Evolutionary conservation across 2,888 invertebrate species (phyloP), one percentile per base, ranked within the genome.

Genomic region (Drosophila silvestris): DNA sequence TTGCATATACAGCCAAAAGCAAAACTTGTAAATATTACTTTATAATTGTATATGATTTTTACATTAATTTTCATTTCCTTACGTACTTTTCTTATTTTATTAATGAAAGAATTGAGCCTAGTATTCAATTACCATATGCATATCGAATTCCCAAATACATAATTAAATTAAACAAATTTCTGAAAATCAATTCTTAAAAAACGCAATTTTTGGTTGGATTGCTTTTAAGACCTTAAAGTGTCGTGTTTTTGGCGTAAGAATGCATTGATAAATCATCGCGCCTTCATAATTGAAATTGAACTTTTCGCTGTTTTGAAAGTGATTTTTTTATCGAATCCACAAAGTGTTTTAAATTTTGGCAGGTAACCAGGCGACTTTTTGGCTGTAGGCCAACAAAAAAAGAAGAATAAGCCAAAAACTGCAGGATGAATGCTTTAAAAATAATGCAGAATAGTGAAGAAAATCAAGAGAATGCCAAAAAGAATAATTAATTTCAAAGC

Each of bases 261-360:
- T 68, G 51, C 70, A 68, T 82, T 83, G 71, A 81, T 74, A 83
- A 76, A 82, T 79, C 72, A 82, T 87, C 59, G 65, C 62, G 74
- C 61, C 87, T 78, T 83, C 83, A 88, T 85, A 87, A 88, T 89
- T 74, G 79, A 26, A 81, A 78, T 81, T 70, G 77, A 79, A 73
- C 61, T 72, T 74, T 71, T 44, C 58, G 70, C 33, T 19, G 39
- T 68, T 78, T 84, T 80, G 73, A 83, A 88, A 78, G 75, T 81
- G 79, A 77, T 84, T 84, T 81, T 79, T 22, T 70, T 57, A 67
- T 63, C 62, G 66, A 75, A 81, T 74, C 81, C 75, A 71, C 71
- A 74, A 81, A 79, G 67, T 69, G 62, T 76, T 79, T 79, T 52
- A 77, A 74, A 77, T 72, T 60, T 85, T 88, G 85, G 85, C 89